Conservation (phyloP, 2,888 invertebrate genomes). For the Aproaerema taeniolella region DNA sequence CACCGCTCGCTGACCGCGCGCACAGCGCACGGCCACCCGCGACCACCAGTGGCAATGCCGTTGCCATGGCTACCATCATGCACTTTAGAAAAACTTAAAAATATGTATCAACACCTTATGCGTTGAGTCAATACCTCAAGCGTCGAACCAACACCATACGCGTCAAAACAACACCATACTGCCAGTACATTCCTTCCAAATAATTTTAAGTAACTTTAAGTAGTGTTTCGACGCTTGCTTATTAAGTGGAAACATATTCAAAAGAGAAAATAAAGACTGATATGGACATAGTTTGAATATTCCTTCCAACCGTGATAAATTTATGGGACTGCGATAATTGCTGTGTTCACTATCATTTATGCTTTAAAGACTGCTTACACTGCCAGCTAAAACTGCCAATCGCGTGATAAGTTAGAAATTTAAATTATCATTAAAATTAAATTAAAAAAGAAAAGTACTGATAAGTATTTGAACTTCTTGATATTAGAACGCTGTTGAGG, state of each 20-base stretch:
- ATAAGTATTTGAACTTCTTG: not conserved
- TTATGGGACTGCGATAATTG: slow-evolving; percentile 34
- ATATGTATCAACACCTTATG: too few species aligned
- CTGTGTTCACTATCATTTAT: slow-evolving; percentile 44
- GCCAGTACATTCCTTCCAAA: slow-evolving; percentile 48
- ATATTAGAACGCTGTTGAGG: slow-evolving; percentile 29
- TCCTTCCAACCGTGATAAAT: slow-evolving; percentile 21
- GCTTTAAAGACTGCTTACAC: slow-evolving; percentile 52
- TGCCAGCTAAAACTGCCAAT: slow-evolving; percentile 52
- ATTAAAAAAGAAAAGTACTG: too few species aligned
- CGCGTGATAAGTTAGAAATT: slow-evolving; percentile 34
- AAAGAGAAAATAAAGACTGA: slow-evolving; percentile 38
- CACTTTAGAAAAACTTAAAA: slow-evolving; percentile 45
- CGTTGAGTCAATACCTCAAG: slow-evolving; percentile 24
- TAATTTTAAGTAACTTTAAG: slow-evolving; percentile 37
- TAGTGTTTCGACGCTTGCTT: slow-evolving; percentile 51
- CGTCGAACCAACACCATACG: too few species aligned
- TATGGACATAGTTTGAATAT: slow-evolving; percentile 20
- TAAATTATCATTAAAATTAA: too few species aligned
- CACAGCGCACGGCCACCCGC: slow-evolving; percentile 50
- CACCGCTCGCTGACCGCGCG: slow-evolving; percentile 58
- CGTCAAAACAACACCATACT: slow-evolving; percentile 43
- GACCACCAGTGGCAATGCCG: slow-evolving; percentile 34
- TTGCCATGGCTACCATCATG: slow-evolving; percentile 39
- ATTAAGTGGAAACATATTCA: slow-evolving; percentile 35